Conservation (phyloP, 2,797 vertebrate genomes). For the Alauda arvensis region DNA sequence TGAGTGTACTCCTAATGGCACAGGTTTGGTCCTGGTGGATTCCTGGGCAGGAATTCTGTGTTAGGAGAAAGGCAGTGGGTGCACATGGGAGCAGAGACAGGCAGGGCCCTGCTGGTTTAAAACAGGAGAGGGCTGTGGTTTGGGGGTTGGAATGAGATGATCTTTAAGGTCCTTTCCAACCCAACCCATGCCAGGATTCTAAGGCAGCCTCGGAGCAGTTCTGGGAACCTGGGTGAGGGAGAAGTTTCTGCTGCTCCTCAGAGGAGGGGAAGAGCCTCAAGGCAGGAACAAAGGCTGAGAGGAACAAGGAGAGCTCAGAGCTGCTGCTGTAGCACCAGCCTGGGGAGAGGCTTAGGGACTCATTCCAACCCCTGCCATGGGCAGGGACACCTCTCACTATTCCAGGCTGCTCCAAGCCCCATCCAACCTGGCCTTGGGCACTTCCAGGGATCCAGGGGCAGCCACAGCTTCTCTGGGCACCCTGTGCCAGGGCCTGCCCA, state of each 20-base stretch:
- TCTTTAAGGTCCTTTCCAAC: not conserved
- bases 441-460: not conserved
- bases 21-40: not conserved
- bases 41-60: not conserved
- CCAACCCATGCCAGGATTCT: too few species aligned
- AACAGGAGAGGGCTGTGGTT: not conserved
- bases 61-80: not conserved
- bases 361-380: not conserved
- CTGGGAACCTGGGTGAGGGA: not conserved
- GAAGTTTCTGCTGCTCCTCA: not conserved
- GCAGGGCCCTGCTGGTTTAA: not conserved
- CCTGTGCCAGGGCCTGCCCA: fast-evolving
- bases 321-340: not conserved
- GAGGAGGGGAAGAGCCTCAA: not conserved
- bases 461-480: not conserved
- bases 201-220: not conserved
- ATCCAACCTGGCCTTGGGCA: fast-evolving
- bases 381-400: fast-evolving
- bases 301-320: not conserved
- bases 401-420: fast-evolving
- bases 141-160: too few species aligned
- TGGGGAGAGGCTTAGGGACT: not conserved
- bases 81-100: not conserved
- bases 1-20: fast-evolving
- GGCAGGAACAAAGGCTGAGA: not conserved